phyloP scores from a whole-genome alignment of 2,113 vertebrate species.

The Eurystomus gularis region DNA sequence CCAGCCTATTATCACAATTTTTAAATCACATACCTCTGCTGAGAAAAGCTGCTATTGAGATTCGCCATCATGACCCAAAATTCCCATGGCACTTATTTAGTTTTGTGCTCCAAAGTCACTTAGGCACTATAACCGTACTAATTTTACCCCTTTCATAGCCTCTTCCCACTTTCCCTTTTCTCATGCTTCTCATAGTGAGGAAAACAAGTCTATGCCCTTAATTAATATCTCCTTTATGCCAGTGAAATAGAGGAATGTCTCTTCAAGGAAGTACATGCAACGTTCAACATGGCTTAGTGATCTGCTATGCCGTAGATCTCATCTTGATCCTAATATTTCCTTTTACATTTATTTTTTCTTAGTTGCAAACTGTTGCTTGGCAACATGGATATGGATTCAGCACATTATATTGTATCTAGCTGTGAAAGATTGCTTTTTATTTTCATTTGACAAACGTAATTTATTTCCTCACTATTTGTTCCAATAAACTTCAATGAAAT shows the following conservation, averaged over 20 bases:
- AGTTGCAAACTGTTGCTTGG: background rate
- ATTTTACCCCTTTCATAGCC: background rate
- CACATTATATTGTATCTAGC: background rate
- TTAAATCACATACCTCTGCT: background rate
- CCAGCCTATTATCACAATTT: background rate
- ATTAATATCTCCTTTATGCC: background rate
- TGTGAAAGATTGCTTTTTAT: background rate
- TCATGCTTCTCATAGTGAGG: background rate
- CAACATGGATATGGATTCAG: background rate
- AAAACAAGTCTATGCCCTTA: background rate
- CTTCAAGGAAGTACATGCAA: background rate
- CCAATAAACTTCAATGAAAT: background rate
- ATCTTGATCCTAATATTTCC: background rate
- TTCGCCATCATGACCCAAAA: background rate
- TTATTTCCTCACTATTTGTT: background rate
- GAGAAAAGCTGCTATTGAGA: background rate
- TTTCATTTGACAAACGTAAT: background rate
- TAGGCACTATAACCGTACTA: background rate
- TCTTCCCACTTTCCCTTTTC: background rate
- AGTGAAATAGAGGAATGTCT: background rate
- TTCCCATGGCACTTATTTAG: background rate
- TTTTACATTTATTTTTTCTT: background rate
- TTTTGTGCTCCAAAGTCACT: background rate
- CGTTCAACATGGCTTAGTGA: background rate
- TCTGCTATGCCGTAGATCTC: background rate